A percentile compares a stretch with the other conserved stretches of the same genome.
These are phyloP conservation scores for Volucella inflata DNA, from an alignment of 2,888 invertebrate species.

Conservation along the genomic window DNA sequence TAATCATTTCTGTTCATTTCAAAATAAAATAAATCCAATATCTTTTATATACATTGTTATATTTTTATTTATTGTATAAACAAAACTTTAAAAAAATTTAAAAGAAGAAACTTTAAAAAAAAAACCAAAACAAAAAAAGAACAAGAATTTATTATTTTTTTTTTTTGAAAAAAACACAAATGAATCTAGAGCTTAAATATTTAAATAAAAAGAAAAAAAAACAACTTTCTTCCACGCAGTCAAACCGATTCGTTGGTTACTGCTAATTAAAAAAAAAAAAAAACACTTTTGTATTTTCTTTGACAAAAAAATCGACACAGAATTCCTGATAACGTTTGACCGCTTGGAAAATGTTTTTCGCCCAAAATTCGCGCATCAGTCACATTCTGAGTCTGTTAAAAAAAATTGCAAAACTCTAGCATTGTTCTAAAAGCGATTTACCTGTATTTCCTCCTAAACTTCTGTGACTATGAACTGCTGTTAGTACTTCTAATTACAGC, in stretches of 20 bases:
- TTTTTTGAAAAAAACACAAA: too few relatives aligned
- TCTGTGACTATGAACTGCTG: too few relatives aligned
- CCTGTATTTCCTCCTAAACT: too few relatives aligned
- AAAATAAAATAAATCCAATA: constrained; percentile 76
- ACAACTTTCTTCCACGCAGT: constrained; percentile 56
- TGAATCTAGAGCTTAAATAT: constrained; percentile 51
- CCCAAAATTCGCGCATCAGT: too few relatives aligned
- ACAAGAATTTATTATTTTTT: constrained; percentile 57
- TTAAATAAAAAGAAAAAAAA: constrained; percentile 54
- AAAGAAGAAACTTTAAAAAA: constrained; percentile 51
- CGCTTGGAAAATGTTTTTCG: too few relatives aligned
- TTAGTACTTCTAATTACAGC: too few relatives aligned
- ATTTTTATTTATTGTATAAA: constrained; percentile 75
- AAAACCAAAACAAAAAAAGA: constrained; percentile 60
- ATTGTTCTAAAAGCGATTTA: too few relatives aligned
- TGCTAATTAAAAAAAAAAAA: constrained; percentile 25
- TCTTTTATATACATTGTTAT: constrained; percentile 75
- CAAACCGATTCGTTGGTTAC: constrained; percentile 29
- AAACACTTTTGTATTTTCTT: constrained; percentile 36
- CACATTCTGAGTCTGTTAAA: too few relatives aligned
- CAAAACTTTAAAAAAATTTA: constrained; percentile 49
- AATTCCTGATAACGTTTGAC: too few relatives aligned
- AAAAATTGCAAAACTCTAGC: too few relatives aligned
- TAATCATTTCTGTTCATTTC: constrained; percentile 76
- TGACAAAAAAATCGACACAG: background rate